Evolutionary conservation across 2,888 invertebrate genomes (phyloP).

Genomic region (Arrhopalites spinosus): DNA sequence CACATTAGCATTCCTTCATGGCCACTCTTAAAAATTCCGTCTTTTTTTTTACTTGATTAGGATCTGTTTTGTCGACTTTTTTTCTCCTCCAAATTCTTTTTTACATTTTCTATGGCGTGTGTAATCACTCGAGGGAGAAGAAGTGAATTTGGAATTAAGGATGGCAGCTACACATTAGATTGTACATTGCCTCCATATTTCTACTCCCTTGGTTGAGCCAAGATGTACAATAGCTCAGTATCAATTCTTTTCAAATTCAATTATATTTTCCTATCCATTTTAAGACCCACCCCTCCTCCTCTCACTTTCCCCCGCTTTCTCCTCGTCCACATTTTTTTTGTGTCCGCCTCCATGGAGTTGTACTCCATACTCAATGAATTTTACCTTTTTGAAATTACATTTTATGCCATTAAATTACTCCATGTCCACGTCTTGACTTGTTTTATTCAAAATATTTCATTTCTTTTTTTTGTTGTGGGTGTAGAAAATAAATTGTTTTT

Average conservation of each 20-base stretch:
- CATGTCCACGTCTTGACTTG: too few relatives aligned
- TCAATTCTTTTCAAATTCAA: conserved; percentile 12
- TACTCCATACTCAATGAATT: neutral
- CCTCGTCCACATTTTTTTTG: neutral
- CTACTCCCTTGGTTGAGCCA: neutral
- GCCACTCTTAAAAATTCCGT: neutral
- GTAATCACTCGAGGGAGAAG: neutral
- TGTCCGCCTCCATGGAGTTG: neutral
- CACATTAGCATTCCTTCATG: too few relatives aligned
- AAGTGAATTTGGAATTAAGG: neutral
- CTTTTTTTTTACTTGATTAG: neutral
- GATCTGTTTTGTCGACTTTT: neutral
- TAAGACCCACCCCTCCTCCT: neutral
- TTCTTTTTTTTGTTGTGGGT: neutral
- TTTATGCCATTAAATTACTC: too few relatives aligned
- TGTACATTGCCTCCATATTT: too few relatives aligned
- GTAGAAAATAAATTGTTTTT: too few relatives aligned
- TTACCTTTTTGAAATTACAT: neutral
- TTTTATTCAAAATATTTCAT: neutral
- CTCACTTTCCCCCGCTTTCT: neutral
- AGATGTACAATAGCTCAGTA: neutral
- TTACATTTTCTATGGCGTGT: neutral
- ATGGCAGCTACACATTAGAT: too few relatives aligned
- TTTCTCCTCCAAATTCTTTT: neutral
- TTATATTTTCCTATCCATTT: neutral